Evolutionary conservation across 1,140 invertebrate genomes (phyloP), one percentile per base, ranked within the genome.

Genomic region (Paralvinella palmiformis): DNA sequence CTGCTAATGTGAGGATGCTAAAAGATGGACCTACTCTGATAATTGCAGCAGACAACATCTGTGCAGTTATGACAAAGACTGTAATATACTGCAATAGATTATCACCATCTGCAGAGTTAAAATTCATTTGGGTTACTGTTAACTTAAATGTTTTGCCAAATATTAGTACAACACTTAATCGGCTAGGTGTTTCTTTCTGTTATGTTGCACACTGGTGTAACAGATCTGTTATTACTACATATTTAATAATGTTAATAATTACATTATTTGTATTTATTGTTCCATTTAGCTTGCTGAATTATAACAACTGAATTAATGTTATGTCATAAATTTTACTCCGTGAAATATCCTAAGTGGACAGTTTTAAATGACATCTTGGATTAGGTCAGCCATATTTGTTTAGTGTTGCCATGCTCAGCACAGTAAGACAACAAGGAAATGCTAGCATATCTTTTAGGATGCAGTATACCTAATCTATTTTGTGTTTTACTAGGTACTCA

Each of bases 401-500:
- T 10, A 41, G 10, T 41, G 10, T n/a, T n/a, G 10, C 10, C 37
- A 10, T 41, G 10, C n/a, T 10, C n/a, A 41, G n/a, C 37, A 10
- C 10, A 41, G 10, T 41, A 41, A 10, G 37, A 10, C 37, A 41
- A 41, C 37, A 41, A 41, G 10, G 10, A 10, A 10, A 41, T n/a
- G 10, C n/a, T 41, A 10, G 37, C n/a, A 10, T 41, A 41, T 10
- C n/a, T 41, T 10, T n/a, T 10, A 10, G 10, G 10, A 41, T n/a
- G 24, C 61, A 50, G 17, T 63, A 31, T 57, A 50, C 2, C 60
- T 48, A 31, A 33, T 58, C 24, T 53, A 35, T 59, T 15, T 52
- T 48, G n/a, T n/a, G n/a, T n/a, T n/a, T 41, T 53, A 27, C 50
- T 66, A 77, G 86, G 85, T 1, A 86, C 86, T 0, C 80, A 84